Base-by-base conservation (phyloP, 2,888 invertebrate genomes). In the Acronicta alni region DNA sequence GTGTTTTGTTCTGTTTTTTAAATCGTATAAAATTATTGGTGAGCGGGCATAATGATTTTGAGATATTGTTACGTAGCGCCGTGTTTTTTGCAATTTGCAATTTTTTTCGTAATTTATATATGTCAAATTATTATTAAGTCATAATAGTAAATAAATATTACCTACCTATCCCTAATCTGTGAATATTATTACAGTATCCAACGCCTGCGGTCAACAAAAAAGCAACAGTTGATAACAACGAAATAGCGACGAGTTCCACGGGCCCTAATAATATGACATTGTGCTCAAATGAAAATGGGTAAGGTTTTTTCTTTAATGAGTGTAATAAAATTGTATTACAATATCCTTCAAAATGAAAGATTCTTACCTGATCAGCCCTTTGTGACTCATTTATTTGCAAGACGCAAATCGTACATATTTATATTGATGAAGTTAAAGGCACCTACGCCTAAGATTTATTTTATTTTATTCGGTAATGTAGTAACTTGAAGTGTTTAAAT, bases 141-240 rank as follows among this genome's bases (percentile, higher is more conserved):
- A n/a, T n/a, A n/a, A 32, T 32, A 2, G 14, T 32, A 32, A 3
- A 32, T 3, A 14, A 4, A 14, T 32, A n/a, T n/a, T n/a, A 32
- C 10, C 0, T n/a, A n/a, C n/a, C n/a, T 52, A 14, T 3, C 3
- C 9, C 7, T 23, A 20, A 18, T 43, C 7, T 3, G 10, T 16
- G 14, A 12, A 8, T 41, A 12, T 38, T 1, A 9, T 87, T 87
- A 16, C 81, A 93, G 93, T 92, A 84, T 52, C 90, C 93, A 64
- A 77, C 85, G 82, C 89, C 93, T 85, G 90, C 89, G 0, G 71
- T 83, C 15, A 67, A 75, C 17, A 67, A 67, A 14, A 77, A 66
- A 77, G 83, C 85, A 83, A 84, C 32, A 1, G 70, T 10, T 53
- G 51, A 57, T 39, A 44, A 51, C 17, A 67, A 59, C 35, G 63